Conservation (phyloP, 2,113 vertebrate species). For the Erpornis zantholeuca region DNA sequence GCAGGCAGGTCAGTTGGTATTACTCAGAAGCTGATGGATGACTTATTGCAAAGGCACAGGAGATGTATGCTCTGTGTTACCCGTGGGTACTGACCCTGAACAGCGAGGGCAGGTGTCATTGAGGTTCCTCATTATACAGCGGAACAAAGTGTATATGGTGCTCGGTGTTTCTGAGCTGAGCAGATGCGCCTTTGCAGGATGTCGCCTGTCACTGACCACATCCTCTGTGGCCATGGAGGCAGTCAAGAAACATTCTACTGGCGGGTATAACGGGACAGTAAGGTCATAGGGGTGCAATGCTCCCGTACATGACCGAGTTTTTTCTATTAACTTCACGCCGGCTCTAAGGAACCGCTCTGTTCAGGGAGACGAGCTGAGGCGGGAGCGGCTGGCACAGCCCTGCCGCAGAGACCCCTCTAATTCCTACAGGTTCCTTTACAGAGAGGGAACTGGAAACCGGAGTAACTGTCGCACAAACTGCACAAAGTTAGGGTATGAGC, state of each 20-base stretch:
- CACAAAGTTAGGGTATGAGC: rapidly evolving
- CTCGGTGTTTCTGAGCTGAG: rapidly evolving
- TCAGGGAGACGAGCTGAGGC: rapidly evolving
- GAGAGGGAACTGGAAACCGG: not conserved
- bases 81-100: not conserved
- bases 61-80: not conserved
- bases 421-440: not conserved
- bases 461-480: not conserved
- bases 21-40: not conserved
- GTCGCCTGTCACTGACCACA: not conserved
- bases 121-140: rapidly evolving
- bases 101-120: too few relatives aligned
- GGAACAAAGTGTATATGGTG: rapidly evolving
- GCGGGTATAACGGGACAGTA: rapidly evolving
- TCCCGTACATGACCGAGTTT: too few relatives aligned
- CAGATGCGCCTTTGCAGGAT: not conserved
- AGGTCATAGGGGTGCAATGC: rapidly evolving
- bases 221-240: not conserved
- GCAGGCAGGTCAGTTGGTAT: not conserved
- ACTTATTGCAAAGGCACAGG: not conserved
- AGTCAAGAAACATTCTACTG: not conserved
- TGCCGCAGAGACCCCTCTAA: not conserved
- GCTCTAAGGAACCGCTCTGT: rapidly evolving
- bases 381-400: rapidly evolving
- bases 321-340: rapidly evolving